A percentile compares a stretch with the other conserved stretches of the same genome.
Conservation (phyloP, 2,888 invertebrate genomes). For the Caprella mutica region DNA sequence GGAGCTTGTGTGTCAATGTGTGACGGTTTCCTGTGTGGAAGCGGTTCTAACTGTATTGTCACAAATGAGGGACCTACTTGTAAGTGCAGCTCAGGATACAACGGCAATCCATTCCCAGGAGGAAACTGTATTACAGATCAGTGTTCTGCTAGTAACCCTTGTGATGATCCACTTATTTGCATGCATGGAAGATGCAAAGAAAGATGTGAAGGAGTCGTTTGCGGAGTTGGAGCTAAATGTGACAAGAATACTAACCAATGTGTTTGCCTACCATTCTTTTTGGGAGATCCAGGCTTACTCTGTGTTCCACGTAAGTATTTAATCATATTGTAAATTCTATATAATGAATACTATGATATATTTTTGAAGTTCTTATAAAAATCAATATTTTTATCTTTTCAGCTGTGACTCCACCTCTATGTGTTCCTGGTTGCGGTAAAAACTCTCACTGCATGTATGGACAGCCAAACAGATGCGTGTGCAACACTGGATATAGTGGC, state of each 20-base stretch:
- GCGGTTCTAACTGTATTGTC: constrained; percentile 53
- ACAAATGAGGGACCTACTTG: constrained; percentile 75
- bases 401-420: constrained; percentile 66
- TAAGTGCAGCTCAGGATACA: constrained; percentile 71
- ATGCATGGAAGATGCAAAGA: constrained; percentile 79
- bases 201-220: constrained; percentile 71
- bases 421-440: constrained; percentile 64
- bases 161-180: constrained; percentile 66
- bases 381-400: constrained; percentile 38
- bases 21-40: constrained; percentile 39
- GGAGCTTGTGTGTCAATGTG: constrained; percentile 65
- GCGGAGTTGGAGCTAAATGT: constrained; percentile 78
- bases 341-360: not conserved
- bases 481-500: constrained; percentile 69
- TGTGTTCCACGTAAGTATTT: constrained; percentile 50
- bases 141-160: constrained; percentile 64
- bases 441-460: constrained; percentile 78
- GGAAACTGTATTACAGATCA: constrained; percentile 70
- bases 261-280: constrained; percentile 71
- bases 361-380: not conserved
- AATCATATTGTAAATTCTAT: not conserved
- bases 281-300: constrained; percentile 80
- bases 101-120: constrained; percentile 84
- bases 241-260: constrained; percentile 69
- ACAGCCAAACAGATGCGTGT: constrained; percentile 53